Evolutionary conservation across 2,888 invertebrate genomes (phyloP), one percentile per base, ranked within the genome.

Genomic region (Chalcosyrphus nemorum): DNA sequence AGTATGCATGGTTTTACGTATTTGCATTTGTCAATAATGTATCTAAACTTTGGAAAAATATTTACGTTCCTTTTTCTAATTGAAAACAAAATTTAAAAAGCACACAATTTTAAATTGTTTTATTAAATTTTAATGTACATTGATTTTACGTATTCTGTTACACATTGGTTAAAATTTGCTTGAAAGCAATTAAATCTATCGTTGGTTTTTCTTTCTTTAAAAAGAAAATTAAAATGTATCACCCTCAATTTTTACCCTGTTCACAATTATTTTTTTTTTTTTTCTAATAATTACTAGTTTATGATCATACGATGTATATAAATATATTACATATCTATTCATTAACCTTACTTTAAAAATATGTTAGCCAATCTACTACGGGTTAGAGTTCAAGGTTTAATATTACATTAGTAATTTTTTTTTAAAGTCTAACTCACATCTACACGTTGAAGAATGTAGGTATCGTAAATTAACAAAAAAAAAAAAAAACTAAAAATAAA

Each of bases 171-270:
- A 75, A 52, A 54, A 63, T 72, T 72, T 72, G 41, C 52, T 52
- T 54, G 41, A 61, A 71, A n/a, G 63, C 75, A 75, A 63, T 63
- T 61, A 59, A 54, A 61, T 80, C 54, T 74, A 66, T 81, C 68
- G 81, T 70, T 75, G 66, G 74, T 80, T 80, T 72, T 59, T 71
- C 43, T 43, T 65, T 47, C 43, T 66, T 66, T 65, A 29, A 38
- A 66, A 81, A 57, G 56, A 75, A 70, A 81, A 35, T 74, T 45
- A 45, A 61, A 68, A 81, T 70, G 47, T 81, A 81, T 81, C 81
- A 81, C 81, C 81, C 81, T 75, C 81, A 63, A 81, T 75, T 81
- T n/a, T 75, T 81, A 81, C 81, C 81, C 81, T 81, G 81, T 81
- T 75, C 74, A 81, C 74, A 81, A 81, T 54, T 66, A 35, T 72